Evolutionary conservation across 1,140 invertebrate genomes (phyloP), one percentile per base, ranked within the genome.

Genomic region (Pseudachorutes palmiensis): DNA sequence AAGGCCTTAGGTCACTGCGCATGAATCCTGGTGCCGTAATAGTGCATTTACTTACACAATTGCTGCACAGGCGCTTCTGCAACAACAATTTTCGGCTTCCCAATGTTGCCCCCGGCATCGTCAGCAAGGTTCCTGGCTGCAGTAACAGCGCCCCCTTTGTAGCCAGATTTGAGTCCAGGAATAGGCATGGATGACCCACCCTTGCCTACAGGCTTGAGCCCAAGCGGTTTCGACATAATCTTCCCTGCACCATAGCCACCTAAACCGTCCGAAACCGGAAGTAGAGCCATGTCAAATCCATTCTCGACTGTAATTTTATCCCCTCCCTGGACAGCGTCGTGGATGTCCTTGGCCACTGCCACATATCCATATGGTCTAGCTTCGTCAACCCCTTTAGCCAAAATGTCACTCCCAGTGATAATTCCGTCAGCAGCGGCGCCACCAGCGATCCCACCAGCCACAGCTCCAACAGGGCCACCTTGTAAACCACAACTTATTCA

Each of bases 231-330:
- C 26, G 65, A 49, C 22, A 67, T 62, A 5, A 58, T 31, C 29
- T 62, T 58, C 48, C 70, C 71, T 48, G 63, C 66, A 0, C 59
- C 51, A 32, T 66, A 68, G 0, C 71, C 71, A 41, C 51, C 63
- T 1, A 73, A 19, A 14, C 71, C 71, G 32, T 73, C 71, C 9
- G 32, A 14, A 22, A 73, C 65, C 1, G 71, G 71, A 22, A 73
- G 19, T 49, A 73, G 30, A 5, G 71, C 71, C 60, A 68, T 70
- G 57, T 73, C 71, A 58, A 73, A 73, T 0, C 69, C 69, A 22
- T 65, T 19, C 26, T 63, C 66, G 2, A 64, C 32, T 2, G 67
- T 69, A 14, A 72, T 58, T n/a, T 69, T 72, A 28, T 33, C 55
- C 30, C 66, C 36, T 22, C 67, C 67, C 3, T 68, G 28, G 2